Conservation (phyloP, 2,888 invertebrate species). For the Lasius platythorax region DNA sequence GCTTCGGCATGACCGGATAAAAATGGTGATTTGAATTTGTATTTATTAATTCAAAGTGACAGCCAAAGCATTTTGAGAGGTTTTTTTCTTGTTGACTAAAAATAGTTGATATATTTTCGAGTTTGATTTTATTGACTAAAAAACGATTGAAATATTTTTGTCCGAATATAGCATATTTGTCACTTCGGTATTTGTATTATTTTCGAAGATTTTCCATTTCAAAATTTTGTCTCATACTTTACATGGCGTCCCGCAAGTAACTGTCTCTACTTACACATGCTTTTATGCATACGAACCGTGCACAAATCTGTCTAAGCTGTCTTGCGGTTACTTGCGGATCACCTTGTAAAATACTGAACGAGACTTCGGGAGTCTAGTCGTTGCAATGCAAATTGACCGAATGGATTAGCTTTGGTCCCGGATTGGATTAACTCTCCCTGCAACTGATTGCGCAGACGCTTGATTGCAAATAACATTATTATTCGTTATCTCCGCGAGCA, state of each 20-base stretch:
- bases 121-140: not conserved
- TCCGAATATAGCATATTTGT: not conserved
- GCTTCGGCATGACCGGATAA: not conserved
- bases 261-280: slow-evolving; percentile 44
- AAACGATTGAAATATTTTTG: not conserved
- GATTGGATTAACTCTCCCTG: slow-evolving; percentile 41
- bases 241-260: slow-evolving; percentile 29
- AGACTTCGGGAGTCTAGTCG: slow-evolving; percentile 37
- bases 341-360: slow-evolving; percentile 37
- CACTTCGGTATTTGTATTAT: not conserved
- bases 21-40: not conserved
- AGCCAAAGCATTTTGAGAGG: not conserved
- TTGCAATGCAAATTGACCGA: slow-evolving; percentile 54
- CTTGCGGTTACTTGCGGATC: slow-evolving; percentile 44
- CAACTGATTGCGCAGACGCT: slow-evolving; percentile 46
- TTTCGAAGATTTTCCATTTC: not conserved
- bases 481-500: slow-evolving; percentile 41
- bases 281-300: slow-evolving; percentile 42
- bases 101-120: not conserved
- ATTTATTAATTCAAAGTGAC: slow-evolving; percentile 1
- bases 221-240: slow-evolving; percentile 24
- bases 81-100: not conserved
- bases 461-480: slow-evolving; percentile 57
- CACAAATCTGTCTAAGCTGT: slow-evolving; percentile 35
- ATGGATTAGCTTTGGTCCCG: slow-evolving; percentile 28